Evolutionary conservation across 53 echinoderm and acorn worm species (phyloP).

Genomic region (Mesocentrotus franciscanus): DNA sequence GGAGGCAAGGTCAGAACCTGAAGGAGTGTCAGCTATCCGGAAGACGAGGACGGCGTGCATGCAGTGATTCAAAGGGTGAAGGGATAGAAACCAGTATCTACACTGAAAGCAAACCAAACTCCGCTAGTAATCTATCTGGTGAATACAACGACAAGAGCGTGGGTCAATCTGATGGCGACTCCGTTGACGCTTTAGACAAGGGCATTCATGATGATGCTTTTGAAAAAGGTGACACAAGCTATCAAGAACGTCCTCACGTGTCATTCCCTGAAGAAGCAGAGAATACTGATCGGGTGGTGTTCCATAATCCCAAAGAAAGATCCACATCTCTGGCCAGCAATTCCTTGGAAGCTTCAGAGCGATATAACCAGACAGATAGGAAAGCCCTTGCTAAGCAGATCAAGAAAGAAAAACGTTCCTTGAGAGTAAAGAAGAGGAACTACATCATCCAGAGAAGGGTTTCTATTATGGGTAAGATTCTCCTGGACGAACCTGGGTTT

Average conservation of each 20-base stretch:
- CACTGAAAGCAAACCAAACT: not conserved
- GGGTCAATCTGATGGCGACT: not conserved
- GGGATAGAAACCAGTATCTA: not conserved
- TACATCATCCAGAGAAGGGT: conserved; percentile 18
- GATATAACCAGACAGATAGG: not conserved
- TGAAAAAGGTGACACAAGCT: not conserved
- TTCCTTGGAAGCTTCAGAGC: not conserved
- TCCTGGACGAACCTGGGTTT: not conserved
- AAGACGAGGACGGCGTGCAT: not conserved
- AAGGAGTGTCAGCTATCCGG: not conserved
- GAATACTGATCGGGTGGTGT: not conserved
- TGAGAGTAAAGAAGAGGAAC: not conserved
- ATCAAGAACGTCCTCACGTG: not conserved
- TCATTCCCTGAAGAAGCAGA: not conserved
- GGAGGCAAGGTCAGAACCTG: not conserved
- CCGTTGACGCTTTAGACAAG: not conserved
- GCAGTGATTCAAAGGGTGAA: not conserved
- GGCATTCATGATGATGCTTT: not conserved
- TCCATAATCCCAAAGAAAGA: not conserved
- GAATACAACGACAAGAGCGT: not conserved
- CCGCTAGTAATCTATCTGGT: not conserved
- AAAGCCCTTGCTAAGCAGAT: not conserved
- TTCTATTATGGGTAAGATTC: conserved; percentile 11
- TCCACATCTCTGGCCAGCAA: not conserved
- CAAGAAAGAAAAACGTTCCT: not conserved